These are phyloP conservation scores for Cephus nigrinus DNA, from an alignment of 2,888 invertebrate genomes.

Conservation along the genomic window DNA sequence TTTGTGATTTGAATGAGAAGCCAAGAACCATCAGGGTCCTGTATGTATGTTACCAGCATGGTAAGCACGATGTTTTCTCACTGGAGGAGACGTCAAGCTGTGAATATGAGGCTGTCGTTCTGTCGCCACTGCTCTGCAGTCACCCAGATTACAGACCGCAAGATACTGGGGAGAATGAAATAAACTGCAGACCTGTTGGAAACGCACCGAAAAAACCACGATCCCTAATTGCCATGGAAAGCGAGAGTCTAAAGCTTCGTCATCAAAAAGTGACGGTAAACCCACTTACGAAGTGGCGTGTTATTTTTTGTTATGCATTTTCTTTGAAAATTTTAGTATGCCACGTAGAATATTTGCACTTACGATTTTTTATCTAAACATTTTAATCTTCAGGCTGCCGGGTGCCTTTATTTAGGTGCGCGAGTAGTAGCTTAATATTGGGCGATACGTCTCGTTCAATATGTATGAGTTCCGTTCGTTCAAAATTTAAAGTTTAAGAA, in stretches of 20 bases:
- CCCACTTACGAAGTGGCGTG: conserved; percentile 28
- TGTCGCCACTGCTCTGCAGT: conserved; percentile 86
- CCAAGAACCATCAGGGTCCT: conserved; percentile 84
- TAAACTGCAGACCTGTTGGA: conserved; percentile 78
- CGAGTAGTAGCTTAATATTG: too few species aligned
- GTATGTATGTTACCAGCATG: conserved; percentile 90
- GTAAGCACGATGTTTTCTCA: conserved; percentile 91
- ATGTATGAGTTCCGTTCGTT: too few species aligned
- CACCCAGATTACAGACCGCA: conserved; percentile 90
- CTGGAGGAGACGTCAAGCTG: conserved; percentile 94
- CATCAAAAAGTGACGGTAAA: conserved; percentile 71
- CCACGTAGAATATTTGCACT: too few species aligned
- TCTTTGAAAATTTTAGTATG: too few species aligned
- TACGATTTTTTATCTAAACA: too few species aligned
- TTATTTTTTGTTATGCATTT: too few species aligned
- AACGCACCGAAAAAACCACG: conserved; percentile 79
- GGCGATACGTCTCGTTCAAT: too few species aligned
- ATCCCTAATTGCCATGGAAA: conserved; percentile 77
- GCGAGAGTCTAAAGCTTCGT: conserved; percentile 77
- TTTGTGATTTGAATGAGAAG: conserved; percentile 90
- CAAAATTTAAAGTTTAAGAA: too few species aligned
- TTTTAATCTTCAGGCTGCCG: too few species aligned
- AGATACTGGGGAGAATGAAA: conserved; percentile 81
- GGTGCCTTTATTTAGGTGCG: too few species aligned
- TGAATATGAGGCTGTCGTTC: conserved; percentile 91